These are phyloP conservation scores for Acropternis orthonyx DNA, from an alignment of 2,797 vertebrate species.

Conservation along the genomic window DNA sequence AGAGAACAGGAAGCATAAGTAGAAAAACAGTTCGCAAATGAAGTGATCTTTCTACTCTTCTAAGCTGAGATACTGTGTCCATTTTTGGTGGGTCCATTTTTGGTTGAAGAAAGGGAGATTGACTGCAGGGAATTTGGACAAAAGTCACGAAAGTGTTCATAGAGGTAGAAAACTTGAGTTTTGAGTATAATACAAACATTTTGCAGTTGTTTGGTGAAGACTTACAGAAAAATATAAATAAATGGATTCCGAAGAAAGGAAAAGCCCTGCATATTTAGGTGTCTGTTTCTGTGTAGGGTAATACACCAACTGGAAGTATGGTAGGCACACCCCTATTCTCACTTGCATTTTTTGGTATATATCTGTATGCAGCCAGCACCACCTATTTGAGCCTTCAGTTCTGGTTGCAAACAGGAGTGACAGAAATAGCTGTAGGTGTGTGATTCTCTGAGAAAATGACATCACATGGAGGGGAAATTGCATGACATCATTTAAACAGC, in stretches of 20 bases:
- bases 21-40: neutral
- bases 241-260: neutral
- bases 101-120: neutral
- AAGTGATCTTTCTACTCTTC: neutral
- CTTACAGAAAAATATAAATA: neutral
- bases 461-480: neutral
- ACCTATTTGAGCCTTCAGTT: neutral
- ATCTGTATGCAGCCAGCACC: accelerated
- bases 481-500: neutral
- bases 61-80: neutral
- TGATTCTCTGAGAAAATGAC: neutral
- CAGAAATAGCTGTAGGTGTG: neutral
- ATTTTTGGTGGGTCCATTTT: neutral
- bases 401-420: neutral
- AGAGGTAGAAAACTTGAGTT: neutral
- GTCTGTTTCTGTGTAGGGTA: neutral
- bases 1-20: neutral
- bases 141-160: neutral
- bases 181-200: neutral
- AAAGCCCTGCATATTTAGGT: neutral
- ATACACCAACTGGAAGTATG: neutral
- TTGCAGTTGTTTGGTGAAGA: neutral
- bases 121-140: neutral
- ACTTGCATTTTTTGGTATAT: neutral
- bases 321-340: neutral